Conservation (phyloP, 2,888 invertebrate genomes). For the Marasmarcha lunaedactyla region DNA sequence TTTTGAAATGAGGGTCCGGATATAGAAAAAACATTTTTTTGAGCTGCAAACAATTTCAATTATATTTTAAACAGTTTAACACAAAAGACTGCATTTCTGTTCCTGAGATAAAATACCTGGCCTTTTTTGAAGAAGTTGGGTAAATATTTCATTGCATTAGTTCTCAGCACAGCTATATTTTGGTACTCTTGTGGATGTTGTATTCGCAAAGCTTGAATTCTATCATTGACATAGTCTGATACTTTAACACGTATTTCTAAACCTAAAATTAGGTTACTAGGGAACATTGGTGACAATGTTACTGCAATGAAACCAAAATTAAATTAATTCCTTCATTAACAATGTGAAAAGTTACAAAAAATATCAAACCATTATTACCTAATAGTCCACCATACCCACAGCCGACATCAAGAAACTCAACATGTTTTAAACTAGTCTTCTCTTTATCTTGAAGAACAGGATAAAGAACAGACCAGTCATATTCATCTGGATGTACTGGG, state of each 20-base stretch:
- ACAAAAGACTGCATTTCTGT: too few species aligned
- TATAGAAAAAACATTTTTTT: slow-evolving; percentile 98
- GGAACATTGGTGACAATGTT: slow-evolving; percentile 91
- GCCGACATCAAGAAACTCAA: slow-evolving; percentile 96
- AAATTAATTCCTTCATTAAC: slow-evolving; percentile 3
- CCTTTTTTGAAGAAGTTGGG: slow-evolving; percentile 97
- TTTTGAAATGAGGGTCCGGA: slow-evolving; percentile 99
- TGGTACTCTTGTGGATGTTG: slow-evolving; percentile 82
- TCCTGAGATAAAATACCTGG: too few species aligned
- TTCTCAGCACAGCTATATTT: slow-evolving; percentile 94
- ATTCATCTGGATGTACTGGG: slow-evolving; percentile 82
- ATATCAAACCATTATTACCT: too few species aligned
- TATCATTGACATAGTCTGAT: slow-evolving; percentile 96
- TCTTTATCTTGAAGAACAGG: slow-evolving; percentile 59
- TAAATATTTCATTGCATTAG: slow-evolving; percentile 99
- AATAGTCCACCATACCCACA: slow-evolving; percentile 98
- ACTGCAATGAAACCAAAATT: slow-evolving; percentile 71
- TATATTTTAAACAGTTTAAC: neutral
- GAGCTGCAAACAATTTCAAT: slow-evolving; percentile 70
- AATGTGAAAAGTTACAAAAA: neutral
- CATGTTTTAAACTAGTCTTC: slow-evolving; percentile 36
- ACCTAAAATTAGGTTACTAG: slow-evolving; percentile 89
- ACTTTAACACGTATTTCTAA: slow-evolving; percentile 99
- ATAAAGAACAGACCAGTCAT: slow-evolving; percentile 88
- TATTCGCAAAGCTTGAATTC: slow-evolving; percentile 87